Evolutionary conservation across 2,888 invertebrate genomes (phyloP), one percentile per base, ranked within the genome.

Genomic region (Halocaridina rubra): DNA sequence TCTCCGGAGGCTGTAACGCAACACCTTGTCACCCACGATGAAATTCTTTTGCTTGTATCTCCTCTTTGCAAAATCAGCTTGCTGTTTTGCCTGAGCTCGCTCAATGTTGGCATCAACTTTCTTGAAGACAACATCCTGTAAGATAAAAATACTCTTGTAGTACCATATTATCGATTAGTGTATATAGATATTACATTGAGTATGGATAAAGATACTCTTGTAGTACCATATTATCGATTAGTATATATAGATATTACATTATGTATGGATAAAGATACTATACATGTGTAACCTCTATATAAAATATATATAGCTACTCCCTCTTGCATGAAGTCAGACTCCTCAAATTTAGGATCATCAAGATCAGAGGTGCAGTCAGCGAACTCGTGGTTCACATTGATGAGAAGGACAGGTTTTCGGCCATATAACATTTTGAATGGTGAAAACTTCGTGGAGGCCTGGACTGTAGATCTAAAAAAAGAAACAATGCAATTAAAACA

Each of bases 371-470:
- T 75, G 22, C 39, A 75, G 75, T 33, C 64, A 75, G 72, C 32
- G 64, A 61, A 53, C 53, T 75, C 59, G 59, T 53, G 24, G 30
- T 30, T 53, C 71, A 61, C 82, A 71, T 86, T 84, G 16, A 86
- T 46, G 27, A 86, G 86, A 24, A 88, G 84, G 22, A 84, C 39
- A 24, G 87, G 78, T 53, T 87, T 77, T 10, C 78, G 61, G 32
- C 78, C 81, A 71, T 81, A 81, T 19, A 79, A 16, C 74, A 79
- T 19, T 13, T 13, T 85, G 59, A 81, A 85, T 74, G 85, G 86
- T 16, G 76, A 82, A 30, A 24, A 81, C n/a, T 77, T 72, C 1
- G 86, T 82, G 19, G 86, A 82, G 16, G 39, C 57, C 46, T 87
- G 87, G 13, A 53, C 32, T 69, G 57, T n/a, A n/a, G n/a, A n/a